Base-by-base conservation (phyloP, 2,888 invertebrate species). In the Isoperla grammatica region DNA sequence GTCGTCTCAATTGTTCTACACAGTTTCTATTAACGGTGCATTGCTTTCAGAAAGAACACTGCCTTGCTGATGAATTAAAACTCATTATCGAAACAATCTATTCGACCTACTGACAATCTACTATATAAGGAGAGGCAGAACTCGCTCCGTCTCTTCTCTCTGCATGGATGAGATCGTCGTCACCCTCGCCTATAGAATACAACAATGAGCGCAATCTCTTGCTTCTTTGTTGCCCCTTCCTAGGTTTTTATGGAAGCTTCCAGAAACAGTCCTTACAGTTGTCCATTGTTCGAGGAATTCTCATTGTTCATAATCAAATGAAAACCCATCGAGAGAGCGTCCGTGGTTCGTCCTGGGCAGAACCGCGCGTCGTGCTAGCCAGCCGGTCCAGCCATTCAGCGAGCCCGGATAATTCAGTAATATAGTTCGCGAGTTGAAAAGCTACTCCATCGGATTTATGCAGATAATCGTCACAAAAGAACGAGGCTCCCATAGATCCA, bases 231-330 rank as follows among this genome's bases (percentile, higher is more conserved):
- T 53, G 39, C 53, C 53, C 53, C 37, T 53, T 53, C 8, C 37
- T 37, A 37, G 39, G 35, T 53, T 53, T 53, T 53, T 29, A 29
- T 53, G 37, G 53, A 53, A 39, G 53, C 37, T 53, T 53, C 53
- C 20, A 39, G 37, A 54, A 56, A 59, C 64, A 63, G 63, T 62
- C 61, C 63, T 63, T 63, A 63, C 65, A 60, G 63, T 62, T 63
- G 65, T 63, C 65, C 62, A 65, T 65, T 63, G 65, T 65, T 63
- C 65, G 40, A 35, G 53, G 54, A 59, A 55, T 46, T 61, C 62
- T 59, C 65, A 65, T 65, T 65, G 65, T 65, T 65, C 65, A 61
- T 64, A 65, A 64, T 65, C 65, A 65, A 65, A 65, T 65, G 65
- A 63, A 64, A 65, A 62, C 57, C 63, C 61, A 57, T 56, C 40